Evolutionary conservation across 2,797 vertebrate genomes (phyloP).

Genomic region (Meda fulgida): DNA sequence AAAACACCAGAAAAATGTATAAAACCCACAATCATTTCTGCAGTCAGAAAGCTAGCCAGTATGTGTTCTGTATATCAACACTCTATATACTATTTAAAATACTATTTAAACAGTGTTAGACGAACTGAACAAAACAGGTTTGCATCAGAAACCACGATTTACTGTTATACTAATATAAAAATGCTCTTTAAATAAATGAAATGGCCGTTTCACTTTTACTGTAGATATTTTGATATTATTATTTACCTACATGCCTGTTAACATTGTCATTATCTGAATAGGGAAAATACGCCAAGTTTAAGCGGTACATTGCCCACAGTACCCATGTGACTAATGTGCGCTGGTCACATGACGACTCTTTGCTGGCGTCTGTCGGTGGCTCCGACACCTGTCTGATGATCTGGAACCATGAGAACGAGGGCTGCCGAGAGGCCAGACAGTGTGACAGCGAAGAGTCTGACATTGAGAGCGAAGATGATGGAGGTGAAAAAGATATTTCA

Average conservation of each 20-base stretch:
- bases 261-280: slow-evolving; percentile 61
- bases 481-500: slow-evolving; percentile 77
- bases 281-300: slow-evolving; percentile 97
- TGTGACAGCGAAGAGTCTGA: slow-evolving; percentile 98
- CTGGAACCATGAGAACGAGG: slow-evolving; percentile 91
- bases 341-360: slow-evolving; percentile 92
- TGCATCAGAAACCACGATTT: background rate
- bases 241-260: background rate
- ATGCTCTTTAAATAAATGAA: background rate
- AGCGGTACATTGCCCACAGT: slow-evolving; percentile 95
- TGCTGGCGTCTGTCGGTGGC: slow-evolving; percentile 91
- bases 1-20: too few species aligned
- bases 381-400: slow-evolving; percentile 95
- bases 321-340: slow-evolving; percentile 96
- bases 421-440: slow-evolving; percentile 84
- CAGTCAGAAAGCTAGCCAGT: background rate
- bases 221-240: background rate
- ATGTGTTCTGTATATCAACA: background rate
- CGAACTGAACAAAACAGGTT: background rate
- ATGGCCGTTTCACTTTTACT: background rate
- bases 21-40: background rate
- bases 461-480: slow-evolving; percentile 95
- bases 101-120: background rate
- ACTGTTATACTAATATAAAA: background rate
- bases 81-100: too few species aligned